phyloP scores from a whole-genome alignment of 2,113 vertebrate species.

The Ancistrus triradiatus region DNA sequence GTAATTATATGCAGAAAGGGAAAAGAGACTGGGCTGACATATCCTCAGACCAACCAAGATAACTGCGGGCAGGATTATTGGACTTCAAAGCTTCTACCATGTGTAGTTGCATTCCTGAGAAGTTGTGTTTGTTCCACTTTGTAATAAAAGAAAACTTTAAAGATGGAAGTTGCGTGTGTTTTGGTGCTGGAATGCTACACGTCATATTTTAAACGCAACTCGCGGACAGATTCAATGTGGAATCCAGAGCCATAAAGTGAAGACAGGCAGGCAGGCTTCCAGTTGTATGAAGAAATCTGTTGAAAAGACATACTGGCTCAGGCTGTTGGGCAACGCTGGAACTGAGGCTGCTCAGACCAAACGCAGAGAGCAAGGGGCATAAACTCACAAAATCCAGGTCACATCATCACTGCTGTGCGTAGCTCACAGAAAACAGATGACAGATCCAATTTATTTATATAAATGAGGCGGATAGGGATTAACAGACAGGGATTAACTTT shows the following conservation, averaged over 20 bases:
- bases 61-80: constrained; percentile 71
- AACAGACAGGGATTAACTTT: neutral
- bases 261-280: no score
- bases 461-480: no score
- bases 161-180: neutral
- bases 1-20: constrained; percentile 46
- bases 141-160: constrained; percentile 63
- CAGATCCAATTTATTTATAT: neutral
- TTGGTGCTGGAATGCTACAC: neutral
- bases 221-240: neutral
- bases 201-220: neutral
- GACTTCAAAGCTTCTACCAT: constrained; percentile 51
- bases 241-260: neutral
- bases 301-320: neutral
- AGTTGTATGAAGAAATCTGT: neutral
- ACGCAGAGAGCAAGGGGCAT: no score
- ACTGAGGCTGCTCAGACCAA: neutral
- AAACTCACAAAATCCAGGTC: no score
- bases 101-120: constrained; percentile 52
- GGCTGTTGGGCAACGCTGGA: neutral
- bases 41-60: constrained; percentile 41
- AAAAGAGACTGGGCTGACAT: constrained; percentile 44
- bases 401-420: no score
- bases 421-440: no score
- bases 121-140: constrained; percentile 52